A percentile compares a stretch with the other conserved stretches of the same genome.
Conservation (phyloP, 2,888 invertebrate genomes). For the Melanotus villosus region DNA sequence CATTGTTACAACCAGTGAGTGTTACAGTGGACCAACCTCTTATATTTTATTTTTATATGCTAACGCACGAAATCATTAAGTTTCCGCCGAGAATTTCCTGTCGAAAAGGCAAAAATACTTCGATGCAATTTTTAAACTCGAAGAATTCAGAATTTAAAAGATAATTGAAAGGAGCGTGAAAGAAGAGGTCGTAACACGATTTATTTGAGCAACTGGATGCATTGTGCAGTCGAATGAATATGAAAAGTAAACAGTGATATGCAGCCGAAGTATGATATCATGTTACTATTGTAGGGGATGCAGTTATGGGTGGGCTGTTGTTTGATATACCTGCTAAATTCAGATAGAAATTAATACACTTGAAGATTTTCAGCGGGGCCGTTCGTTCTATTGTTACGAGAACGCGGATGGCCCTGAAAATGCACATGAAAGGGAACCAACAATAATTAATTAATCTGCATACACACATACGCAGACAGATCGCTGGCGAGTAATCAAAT, state of each 20-base stretch:
- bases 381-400: too few species aligned
- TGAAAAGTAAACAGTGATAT: constrained; percentile 68
- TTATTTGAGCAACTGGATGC: constrained; percentile 60
- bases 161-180: background rate
- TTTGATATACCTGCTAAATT: constrained; percentile 47
- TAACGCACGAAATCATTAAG: background rate
- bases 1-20: constrained; percentile 52
- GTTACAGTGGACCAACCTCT: constrained; percentile 52
- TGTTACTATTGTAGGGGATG: constrained; percentile 65
- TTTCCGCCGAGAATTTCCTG: background rate
- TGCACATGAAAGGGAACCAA: background rate
- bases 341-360: constrained; percentile 44
- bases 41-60: background rate
- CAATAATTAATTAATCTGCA: constrained; percentile 12
- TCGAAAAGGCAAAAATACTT: background rate
- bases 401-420: background rate
- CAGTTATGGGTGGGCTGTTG: constrained; percentile 54
- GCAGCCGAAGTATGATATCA: constrained; percentile 64
- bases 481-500: constrained; percentile 53
- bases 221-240: constrained; percentile 68
- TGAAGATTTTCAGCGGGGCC: background rate
- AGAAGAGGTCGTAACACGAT: constrained; percentile 40
- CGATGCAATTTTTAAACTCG: background rate
- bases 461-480: constrained; percentile 30
- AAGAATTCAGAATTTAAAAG: too few species aligned